A percentile compares a stretch with the other conserved stretches of the same genome.
These are phyloP conservation scores for Pyrocephalus nanus DNA, from an alignment of 2,797 vertebrate species.

Conservation along the genomic window DNA sequence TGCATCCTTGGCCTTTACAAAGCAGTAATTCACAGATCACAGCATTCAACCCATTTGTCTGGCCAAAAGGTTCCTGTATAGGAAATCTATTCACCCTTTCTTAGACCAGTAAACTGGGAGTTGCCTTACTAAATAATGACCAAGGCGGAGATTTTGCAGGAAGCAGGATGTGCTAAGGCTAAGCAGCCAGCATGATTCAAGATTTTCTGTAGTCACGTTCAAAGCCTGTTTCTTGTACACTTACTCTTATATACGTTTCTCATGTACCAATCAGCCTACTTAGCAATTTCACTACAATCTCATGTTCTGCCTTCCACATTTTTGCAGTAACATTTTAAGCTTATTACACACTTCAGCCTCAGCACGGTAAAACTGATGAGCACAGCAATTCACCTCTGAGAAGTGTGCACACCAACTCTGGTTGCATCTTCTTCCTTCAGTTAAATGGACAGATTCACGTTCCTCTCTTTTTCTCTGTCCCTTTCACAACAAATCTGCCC, in stretches of 20 bases:
- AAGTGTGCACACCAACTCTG: neutral
- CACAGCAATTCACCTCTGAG: neutral
- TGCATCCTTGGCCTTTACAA: slow-evolving; percentile 29
- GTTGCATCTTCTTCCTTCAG: neutral
- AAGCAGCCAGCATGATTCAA: neutral
- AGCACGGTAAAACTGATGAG: neutral
- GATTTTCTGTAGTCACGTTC: neutral
- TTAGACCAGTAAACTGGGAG: slow-evolving; percentile 46
- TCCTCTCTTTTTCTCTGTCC: neutral
- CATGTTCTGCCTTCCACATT: slow-evolving; percentile 2
- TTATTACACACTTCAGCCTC: slow-evolving; percentile 3
- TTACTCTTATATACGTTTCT: neutral
- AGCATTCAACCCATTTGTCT: slow-evolving; percentile 18
- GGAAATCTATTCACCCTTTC: slow-evolving; percentile 54
- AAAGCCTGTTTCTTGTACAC: neutral
- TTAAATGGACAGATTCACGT: neutral
- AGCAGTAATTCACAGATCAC: slow-evolving; percentile 28
- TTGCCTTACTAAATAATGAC: neutral
- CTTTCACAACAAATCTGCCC: neutral
- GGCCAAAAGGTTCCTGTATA: slow-evolving; percentile 15
- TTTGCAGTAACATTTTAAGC: neutral
- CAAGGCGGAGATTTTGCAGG: slow-evolving; percentile 22
- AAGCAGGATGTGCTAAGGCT: neutral
- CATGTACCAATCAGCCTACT: neutral
- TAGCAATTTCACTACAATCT: neutral